phyloP scores from a whole-genome alignment of 2,797 vertebrate genomes.

The Hapalemur alaotrensis region DNA sequence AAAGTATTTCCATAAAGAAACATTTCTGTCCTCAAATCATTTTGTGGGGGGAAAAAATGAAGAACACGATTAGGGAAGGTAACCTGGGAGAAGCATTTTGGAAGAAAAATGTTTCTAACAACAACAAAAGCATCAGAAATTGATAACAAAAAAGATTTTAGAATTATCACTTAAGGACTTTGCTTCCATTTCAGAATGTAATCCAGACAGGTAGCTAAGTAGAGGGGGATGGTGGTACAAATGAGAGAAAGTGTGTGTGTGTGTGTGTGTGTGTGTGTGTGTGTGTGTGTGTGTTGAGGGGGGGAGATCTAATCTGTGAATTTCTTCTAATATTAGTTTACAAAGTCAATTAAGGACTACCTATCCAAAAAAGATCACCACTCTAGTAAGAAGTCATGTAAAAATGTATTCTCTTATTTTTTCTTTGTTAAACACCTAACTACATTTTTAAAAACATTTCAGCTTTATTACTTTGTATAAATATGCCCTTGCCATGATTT shows the following conservation, averaged over 20 bases:
- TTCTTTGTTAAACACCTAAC: slow-evolving; percentile 43
- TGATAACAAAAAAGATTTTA: slow-evolving; percentile 9
- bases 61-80: not conserved
- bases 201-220: not conserved
- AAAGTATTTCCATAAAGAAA: slow-evolving; percentile 44
- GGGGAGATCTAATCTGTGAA: not conserved
- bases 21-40: slow-evolving; percentile 20
- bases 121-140: not conserved
- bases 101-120: slow-evolving; percentile 50
- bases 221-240: not conserved
- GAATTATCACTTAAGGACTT: slow-evolving; percentile 22
- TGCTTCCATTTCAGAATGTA: slow-evolving; percentile 36
- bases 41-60: not conserved
- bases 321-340: slow-evolving; percentile 49
- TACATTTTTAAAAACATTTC: slow-evolving; percentile 46
- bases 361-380: slow-evolving; percentile 38
- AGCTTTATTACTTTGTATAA: slow-evolving; percentile 31
- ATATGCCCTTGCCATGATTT: slow-evolving; percentile 57
- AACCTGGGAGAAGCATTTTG: slow-evolving; percentile 38
- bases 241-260: not conserved
- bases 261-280: no score
- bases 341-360: slow-evolving; percentile 54
- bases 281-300: no score
- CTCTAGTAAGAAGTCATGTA: slow-evolving; percentile 34
- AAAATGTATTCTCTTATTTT: slow-evolving; percentile 23